Evolutionary conservation across 64 coral and sea anemone genomes (phyloP).

Genomic region (Pocillopora damicornis): DNA sequence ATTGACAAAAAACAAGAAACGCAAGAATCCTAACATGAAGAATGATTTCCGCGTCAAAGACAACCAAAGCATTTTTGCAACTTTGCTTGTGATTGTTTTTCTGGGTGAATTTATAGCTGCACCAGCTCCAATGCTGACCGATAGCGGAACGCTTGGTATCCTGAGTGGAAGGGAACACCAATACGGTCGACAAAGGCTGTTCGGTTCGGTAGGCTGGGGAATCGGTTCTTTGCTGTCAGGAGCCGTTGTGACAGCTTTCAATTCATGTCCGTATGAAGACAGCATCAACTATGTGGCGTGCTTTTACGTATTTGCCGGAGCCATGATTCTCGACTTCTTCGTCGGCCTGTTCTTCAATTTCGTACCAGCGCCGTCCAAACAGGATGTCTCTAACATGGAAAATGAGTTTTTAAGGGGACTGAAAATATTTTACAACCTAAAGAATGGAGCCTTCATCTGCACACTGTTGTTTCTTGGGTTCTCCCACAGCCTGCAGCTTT

Average conservation of each 20-base stretch:
- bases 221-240: constrained; percentile 70
- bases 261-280: constrained; percentile 79
- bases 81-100: constrained; percentile 66
- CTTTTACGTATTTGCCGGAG: constrained; percentile 79
- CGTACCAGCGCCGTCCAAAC: neutral
- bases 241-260: constrained; percentile 73
- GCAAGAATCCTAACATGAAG: constrained; percentile 51
- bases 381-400: constrained; percentile 11
- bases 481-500: constrained; percentile 85
- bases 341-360: constrained; percentile 79
- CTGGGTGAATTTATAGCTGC: constrained; percentile 81
- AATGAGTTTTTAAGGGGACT: constrained; percentile 54
- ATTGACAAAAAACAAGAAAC: constrained; percentile 54
- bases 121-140: constrained; percentile 79
- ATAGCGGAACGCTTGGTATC: constrained; percentile 71
- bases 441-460: constrained; percentile 81
- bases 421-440: constrained; percentile 73
- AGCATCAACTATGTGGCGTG: constrained; percentile 80
- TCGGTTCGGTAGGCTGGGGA: constrained; percentile 87
- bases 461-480: constrained; percentile 79
- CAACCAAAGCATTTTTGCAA: constrained; percentile 73
- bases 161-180: constrained; percentile 67
- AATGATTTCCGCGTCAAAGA: constrained; percentile 79
- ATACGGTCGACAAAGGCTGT: constrained; percentile 75
- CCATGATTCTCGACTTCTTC: constrained; percentile 67